phyloP scores from a whole-genome alignment of 30 jellyfish, hydroid and myxozoan genomes.

The Aurelia aurita region DNA sequence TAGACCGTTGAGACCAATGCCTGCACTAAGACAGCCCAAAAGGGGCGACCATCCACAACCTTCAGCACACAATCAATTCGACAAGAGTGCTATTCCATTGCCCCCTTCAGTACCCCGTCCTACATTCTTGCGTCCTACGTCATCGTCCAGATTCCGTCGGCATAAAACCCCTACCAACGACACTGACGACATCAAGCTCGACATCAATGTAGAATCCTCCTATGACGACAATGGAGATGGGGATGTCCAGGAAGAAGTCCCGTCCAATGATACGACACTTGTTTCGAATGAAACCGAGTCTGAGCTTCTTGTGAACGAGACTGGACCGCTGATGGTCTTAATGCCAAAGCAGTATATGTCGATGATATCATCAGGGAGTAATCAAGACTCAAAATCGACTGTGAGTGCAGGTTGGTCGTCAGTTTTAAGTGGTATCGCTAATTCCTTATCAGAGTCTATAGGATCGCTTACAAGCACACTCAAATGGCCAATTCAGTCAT shows the following conservation, averaged over 20 bases:
- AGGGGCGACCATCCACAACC: neutral
- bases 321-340: conserved; percentile 77
- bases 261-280: conserved; percentile 82
- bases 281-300: conserved; percentile 89
- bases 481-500: conserved; percentile 9
- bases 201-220: conserved; percentile 43
- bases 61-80: neutral
- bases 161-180: conserved; percentile 49
- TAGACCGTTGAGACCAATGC: neutral
- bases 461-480: conserved; percentile 5
- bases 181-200: conserved; percentile 37
- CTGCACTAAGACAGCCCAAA: neutral
- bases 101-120: too few relatives aligned
- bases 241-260: conserved; percentile 83
- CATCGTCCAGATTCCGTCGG: conserved; percentile 31
- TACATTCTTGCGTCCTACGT: neutral
- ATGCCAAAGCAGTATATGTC: conserved; percentile 60
- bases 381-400: conserved; percentile 11
- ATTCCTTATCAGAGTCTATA: neutral
- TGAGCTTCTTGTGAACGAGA: conserved; percentile 85
- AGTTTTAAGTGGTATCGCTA: neutral
- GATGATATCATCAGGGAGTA: conserved; percentile 34
- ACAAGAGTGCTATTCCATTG: neutral
- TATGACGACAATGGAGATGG: conserved; percentile 45
- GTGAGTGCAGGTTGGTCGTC: conserved; percentile 21